Evolutionary conservation across 2,888 invertebrate genomes (phyloP).

Genomic region (Gymnoscelis rufifasciata): DNA sequence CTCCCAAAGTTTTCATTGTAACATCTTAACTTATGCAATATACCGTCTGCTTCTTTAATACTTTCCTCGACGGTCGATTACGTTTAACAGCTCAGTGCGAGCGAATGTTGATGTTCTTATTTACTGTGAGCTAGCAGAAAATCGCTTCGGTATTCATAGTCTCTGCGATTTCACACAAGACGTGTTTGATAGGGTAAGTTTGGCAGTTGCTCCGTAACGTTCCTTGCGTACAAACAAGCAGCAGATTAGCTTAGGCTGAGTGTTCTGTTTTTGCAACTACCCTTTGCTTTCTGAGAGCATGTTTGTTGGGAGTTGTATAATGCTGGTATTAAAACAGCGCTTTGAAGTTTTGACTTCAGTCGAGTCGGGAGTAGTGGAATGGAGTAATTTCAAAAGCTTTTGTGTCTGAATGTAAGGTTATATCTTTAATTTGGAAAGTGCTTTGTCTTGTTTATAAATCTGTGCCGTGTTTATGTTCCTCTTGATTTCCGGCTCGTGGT

Average conservation of each 20-base stretch:
- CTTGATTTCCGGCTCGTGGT: too few species aligned
- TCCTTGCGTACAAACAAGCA: conserved; percentile 20
- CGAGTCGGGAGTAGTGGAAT: not conserved
- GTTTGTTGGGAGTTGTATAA: not conserved
- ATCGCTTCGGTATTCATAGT: conserved; percentile 58
- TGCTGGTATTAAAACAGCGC: conserved; percentile 1
- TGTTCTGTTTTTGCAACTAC: conserved; percentile 10
- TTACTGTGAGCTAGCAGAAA: conserved; percentile 70
- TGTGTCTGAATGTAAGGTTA: not conserved
- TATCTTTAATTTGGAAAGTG: too few species aligned
- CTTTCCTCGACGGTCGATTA: conserved; percentile 77
- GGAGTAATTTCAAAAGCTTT: not conserved
- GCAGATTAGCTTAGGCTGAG: conserved; percentile 18
- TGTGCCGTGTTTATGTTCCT: too few species aligned
- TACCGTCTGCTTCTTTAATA: conserved; percentile 75
- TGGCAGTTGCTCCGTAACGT: conserved; percentile 37
- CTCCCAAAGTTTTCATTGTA: conserved; percentile 74
- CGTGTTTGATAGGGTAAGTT: conserved; percentile 56
- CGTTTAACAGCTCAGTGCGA: conserved; percentile 71
- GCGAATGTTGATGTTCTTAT: conserved; percentile 77
- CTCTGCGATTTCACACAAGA: conserved; percentile 61
- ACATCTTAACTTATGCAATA: conserved; percentile 77
- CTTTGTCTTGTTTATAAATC: too few species aligned
- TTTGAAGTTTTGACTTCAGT: conserved; percentile 1
- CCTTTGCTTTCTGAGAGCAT: conserved; percentile 10